These are phyloP conservation scores for Cheilinus undulatus DNA, from an alignment of 2,113 vertebrate species.

Conservation along the genomic window DNA sequence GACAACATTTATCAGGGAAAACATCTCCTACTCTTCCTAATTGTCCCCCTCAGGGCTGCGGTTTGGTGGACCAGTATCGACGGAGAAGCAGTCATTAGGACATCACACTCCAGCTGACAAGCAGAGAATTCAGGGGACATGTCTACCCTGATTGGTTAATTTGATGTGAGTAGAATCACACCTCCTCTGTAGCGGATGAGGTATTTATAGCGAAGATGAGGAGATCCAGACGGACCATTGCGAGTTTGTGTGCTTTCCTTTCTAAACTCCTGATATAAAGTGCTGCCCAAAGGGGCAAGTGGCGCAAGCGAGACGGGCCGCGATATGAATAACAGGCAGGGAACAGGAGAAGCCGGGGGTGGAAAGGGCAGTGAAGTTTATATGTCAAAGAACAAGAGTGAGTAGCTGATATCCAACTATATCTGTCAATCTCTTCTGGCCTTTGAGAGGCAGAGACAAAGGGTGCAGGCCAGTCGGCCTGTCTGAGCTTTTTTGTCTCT, in stretches of 20 bases:
- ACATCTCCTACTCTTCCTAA: slow-evolving; percentile 70
- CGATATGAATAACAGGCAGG: slow-evolving; percentile 57
- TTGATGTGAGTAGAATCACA: slow-evolving; percentile 75
- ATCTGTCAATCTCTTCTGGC: slow-evolving; percentile 61
- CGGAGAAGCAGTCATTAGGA: slow-evolving; percentile 75
- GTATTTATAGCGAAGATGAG: slow-evolving; percentile 58
- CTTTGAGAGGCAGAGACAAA: slow-evolving; percentile 53
- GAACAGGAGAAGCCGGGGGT: slow-evolving; percentile 29
- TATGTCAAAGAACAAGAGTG: slow-evolving; percentile 57
- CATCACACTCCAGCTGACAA: slow-evolving; percentile 75
- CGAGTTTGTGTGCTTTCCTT: slow-evolving; percentile 29
- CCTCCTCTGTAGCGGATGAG: slow-evolving; percentile 37
- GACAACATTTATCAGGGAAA: slow-evolving; percentile 79
- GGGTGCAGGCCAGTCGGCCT: slow-evolving; percentile 51
- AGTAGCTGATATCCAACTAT: slow-evolving; percentile 54
- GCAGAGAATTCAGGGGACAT: slow-evolving; percentile 56
- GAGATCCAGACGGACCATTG: slow-evolving; percentile 28
- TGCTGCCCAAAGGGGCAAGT: slow-evolving; percentile 6
- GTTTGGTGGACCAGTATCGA: slow-evolving; percentile 68
- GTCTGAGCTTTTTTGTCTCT: slow-evolving; percentile 57
- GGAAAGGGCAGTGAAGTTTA: slow-evolving; percentile 55
- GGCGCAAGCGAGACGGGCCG: slow-evolving; percentile 1
- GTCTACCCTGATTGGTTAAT: slow-evolving; percentile 70
- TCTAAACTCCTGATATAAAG: slow-evolving; percentile 32
- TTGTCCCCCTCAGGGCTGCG: slow-evolving; percentile 68